Evolutionary conservation across 2,797 vertebrate species (phyloP), one percentile per base, ranked within the genome.

Genomic region (Pteronotus mesoamericanus): DNA sequence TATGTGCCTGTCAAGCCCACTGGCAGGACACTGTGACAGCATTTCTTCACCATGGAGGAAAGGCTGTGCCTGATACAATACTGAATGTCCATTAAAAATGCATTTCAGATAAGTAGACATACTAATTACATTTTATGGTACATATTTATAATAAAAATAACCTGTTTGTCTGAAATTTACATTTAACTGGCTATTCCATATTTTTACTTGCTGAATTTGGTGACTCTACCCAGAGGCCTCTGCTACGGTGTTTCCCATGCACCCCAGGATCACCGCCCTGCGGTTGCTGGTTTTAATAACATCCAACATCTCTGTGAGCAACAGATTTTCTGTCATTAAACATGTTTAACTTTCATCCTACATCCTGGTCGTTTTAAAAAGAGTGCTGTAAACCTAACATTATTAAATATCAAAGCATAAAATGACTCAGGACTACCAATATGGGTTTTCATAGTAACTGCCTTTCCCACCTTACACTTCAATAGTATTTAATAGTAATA

Each of bases 401-500:
- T 92, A 86, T 77, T 74, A 51, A 74, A 69, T 71, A 82, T 37
- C 86, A 37, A 94, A 92, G 88, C 78, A 94, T 83, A 51, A 92
- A 96, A 85, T 78, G 34, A 87, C 91, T 86, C 72, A 75, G 68
- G 57, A 85, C 71, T 69, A 55, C 57, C 92, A 75, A 89, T 93
- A 85, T 42, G 89, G 66, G 71, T 48, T 92, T 80, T 94, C 88
- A 34, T 6, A 61, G 48, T 37, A 95, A 94, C 86, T 91, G 78
- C 19, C 74, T 92, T 79, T 74, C 82, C 86, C 57, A 94, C 84
- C 64, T 90, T 75, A 64, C 74, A 84, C 59, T 84, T 94, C 91
- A 57, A 61, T 6, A 82, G 55, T 82, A 91, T 96, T 93, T 91
- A n/a, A n/a, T n/a, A n/a, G n/a, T n/a, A n/a, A 84, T 39, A 88